These are phyloP conservation scores for Himalopsyche phryganea DNA, from an alignment of 1,140 invertebrate species.

Conservation along the genomic window DNA sequence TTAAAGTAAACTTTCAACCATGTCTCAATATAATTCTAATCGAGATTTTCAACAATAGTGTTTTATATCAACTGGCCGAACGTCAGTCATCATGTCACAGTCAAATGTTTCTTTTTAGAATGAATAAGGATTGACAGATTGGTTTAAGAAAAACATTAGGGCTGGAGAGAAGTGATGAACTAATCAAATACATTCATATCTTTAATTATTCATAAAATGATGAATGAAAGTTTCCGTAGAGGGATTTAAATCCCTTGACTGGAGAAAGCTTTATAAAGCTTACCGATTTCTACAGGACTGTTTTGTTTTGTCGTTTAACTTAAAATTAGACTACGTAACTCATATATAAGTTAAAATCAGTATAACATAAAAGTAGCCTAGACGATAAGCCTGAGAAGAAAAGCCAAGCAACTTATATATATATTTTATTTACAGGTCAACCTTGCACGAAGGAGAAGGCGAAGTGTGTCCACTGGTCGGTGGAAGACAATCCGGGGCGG, in stretches of 20 bases:
- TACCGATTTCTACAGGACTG: not conserved
- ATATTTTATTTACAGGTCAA: constrained; percentile 29
- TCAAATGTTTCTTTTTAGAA: not conserved
- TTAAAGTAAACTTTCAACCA: not conserved
- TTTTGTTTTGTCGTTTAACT: not conserved
- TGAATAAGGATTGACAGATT: not conserved
- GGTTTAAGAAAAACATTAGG: not conserved
- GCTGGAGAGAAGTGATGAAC: too few species aligned
- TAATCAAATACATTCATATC: too few species aligned
- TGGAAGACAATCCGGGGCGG: not conserved
- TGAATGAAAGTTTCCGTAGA: too few species aligned
- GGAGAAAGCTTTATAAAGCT: too few species aligned
- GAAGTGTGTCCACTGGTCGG: constrained; percentile 20
- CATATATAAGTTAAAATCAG: too few species aligned
- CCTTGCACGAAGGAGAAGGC: constrained; percentile 29
- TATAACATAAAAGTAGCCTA: too few species aligned
- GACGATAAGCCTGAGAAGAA: too few species aligned
- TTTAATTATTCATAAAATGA: too few species aligned
- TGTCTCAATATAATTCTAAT: not conserved
- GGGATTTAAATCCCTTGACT: too few species aligned
- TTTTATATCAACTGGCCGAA: not conserved
- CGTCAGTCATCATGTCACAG: not conserved
- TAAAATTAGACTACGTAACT: not conserved
- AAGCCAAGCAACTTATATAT: too few species aligned
- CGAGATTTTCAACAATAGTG: not conserved